A percentile compares a stretch with the other conserved stretches of the same genome.
Conservation (phyloP, 2,888 invertebrate genomes). For the Nycteola revayana region DNA sequence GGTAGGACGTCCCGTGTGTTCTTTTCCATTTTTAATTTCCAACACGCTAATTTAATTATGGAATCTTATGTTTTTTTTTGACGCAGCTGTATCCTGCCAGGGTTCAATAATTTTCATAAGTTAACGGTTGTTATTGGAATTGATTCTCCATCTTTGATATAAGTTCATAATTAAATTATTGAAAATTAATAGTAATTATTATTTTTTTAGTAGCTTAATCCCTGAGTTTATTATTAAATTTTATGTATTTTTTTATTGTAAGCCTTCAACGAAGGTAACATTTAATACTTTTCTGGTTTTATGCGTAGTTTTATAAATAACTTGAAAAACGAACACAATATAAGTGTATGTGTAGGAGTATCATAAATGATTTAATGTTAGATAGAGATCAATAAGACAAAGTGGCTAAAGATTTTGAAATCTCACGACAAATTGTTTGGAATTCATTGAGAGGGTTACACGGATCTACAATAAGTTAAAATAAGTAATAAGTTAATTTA, state of each 20-base stretch:
- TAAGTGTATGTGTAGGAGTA: conserved; percentile 53
- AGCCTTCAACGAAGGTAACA: conserved; percentile 29
- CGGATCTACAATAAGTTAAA: conserved; percentile 13
- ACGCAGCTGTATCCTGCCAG: conserved; percentile 71
- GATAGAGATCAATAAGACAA: conserved; percentile 65
- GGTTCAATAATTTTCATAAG: conserved; percentile 55
- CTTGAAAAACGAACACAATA: conserved; percentile 38
- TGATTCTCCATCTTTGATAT: conserved; percentile 28
- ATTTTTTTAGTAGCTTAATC: conserved; percentile 34
- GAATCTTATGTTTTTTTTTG: conserved; percentile 50
- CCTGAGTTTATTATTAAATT: conserved; percentile 31
- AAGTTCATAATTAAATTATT: conserved; percentile 30
- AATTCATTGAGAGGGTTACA: conserved; percentile 28
- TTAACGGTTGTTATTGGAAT: conserved; percentile 53
- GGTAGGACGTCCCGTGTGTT: conserved; percentile 61
- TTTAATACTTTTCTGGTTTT: conserved; percentile 28
- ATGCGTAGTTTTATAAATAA: conserved; percentile 34
- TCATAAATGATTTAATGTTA: conserved; percentile 47
- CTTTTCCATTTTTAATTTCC: conserved; percentile 62
- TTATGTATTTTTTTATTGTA: conserved; percentile 22
- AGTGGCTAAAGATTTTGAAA: conserved; percentile 58
- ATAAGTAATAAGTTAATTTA: too few relatives aligned
- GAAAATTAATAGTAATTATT: conserved; percentile 28
- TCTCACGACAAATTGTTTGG: conserved; percentile 56
- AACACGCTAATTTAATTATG: conserved; percentile 80